Evolutionary conservation across 2,113 vertebrate genomes (phyloP).

Genomic region (Piprites chloris): DNA sequence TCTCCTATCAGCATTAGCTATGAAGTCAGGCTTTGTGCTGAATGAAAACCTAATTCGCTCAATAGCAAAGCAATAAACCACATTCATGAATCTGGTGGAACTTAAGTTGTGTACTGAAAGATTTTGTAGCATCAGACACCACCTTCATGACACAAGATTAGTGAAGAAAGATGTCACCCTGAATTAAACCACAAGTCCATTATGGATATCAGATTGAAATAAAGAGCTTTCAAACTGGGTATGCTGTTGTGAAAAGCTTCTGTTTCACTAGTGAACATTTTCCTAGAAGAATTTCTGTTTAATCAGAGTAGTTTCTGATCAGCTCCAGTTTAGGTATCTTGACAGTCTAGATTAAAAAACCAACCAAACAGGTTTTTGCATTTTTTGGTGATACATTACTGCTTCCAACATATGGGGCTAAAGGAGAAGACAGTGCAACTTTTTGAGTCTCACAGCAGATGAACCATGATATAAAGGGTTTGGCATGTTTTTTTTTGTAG

Average conservation of each 20-base stretch:
- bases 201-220: background rate
- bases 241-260: background rate
- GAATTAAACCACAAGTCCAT: background rate
- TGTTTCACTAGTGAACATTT: background rate
- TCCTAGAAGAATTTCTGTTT: background rate
- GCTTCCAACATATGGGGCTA: background rate
- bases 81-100: background rate
- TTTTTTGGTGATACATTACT: background rate
- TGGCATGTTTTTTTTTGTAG: background rate
- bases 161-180: background rate
- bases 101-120: background rate
- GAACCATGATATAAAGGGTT: background rate
- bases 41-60: background rate
- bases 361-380: background rate
- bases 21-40: background rate
- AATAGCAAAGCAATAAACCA: background rate
- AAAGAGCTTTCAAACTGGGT: background rate
- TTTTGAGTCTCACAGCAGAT: background rate
- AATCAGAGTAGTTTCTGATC: background rate
- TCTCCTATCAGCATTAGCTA: background rate
- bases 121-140: background rate
- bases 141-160: background rate
- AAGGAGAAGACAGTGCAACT: background rate
- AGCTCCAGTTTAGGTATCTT: background rate
- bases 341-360: background rate